Conservation (phyloP, 2,888 invertebrate species). For the Heliconius cydno region DNA sequence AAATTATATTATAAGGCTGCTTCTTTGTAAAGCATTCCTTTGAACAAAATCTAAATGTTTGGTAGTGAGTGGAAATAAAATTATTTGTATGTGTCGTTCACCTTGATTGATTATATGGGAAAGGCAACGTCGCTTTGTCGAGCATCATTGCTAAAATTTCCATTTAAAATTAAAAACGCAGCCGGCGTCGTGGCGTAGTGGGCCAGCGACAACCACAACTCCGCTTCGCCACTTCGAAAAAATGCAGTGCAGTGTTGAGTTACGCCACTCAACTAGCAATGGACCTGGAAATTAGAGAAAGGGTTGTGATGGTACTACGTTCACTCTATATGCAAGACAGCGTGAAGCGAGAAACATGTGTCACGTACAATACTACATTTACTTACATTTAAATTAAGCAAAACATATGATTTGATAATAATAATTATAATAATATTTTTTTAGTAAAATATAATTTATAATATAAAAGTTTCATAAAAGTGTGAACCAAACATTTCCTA, state of each 20-base stretch:
- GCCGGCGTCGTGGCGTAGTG: no score
- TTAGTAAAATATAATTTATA: neutral
- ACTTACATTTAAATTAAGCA: no score
- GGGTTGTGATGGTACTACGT: no score
- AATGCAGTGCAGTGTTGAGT: neutral
- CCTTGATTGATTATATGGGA: neutral
- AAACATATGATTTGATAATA: no score
- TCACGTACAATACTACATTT: no score
- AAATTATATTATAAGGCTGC: constrained; percentile 15
- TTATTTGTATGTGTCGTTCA: neutral
- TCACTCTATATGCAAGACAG: neutral
- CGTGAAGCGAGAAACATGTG: neutral
- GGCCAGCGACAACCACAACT: no score
- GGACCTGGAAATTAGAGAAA: neutral
- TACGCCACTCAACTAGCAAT: neutral
- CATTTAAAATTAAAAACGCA: no score
- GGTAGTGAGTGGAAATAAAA: neutral
- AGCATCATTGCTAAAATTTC: no score
- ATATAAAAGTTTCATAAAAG: neutral
- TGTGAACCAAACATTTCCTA: neutral
- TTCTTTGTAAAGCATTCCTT: constrained; percentile 1
- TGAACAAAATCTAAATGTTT: neutral
- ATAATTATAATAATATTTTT: no score
- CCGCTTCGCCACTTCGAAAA: no score
- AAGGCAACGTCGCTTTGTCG: neutral